phyloP scores from a whole-genome alignment of 2,888 invertebrate genomes.

The Tipula lateralis region DNA sequence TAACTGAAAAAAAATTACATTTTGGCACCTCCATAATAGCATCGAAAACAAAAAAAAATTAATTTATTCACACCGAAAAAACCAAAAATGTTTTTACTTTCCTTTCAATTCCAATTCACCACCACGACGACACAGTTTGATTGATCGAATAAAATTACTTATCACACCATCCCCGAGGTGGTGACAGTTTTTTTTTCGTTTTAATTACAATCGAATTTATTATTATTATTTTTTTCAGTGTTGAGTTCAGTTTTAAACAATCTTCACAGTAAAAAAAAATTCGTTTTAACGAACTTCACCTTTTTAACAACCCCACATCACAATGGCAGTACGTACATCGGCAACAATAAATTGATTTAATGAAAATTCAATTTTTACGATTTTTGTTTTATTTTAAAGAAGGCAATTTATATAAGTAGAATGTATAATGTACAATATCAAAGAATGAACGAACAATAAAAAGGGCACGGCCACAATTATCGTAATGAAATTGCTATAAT shows the following conservation, averaged over 20 bases:
- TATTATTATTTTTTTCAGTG: neutral
- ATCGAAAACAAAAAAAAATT: neutral
- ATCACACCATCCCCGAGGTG: neutral
- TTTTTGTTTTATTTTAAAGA: neutral
- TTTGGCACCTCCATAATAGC: neutral
- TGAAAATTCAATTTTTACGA: neutral
- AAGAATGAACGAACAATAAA: neutral
- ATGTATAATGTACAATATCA: neutral
- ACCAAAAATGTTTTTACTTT: neutral
- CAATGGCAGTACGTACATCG: neutral
- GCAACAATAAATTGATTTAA: neutral
- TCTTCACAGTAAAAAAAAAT: neutral
- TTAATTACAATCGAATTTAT: constrained; percentile 3
- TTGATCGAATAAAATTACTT: constrained; percentile 9
- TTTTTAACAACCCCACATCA: neutral
- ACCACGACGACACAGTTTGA: neutral
- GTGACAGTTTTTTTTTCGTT: neutral
- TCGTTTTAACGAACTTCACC: neutral
- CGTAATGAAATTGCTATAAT: neutral
- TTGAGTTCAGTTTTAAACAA: neutral
- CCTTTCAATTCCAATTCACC: neutral
- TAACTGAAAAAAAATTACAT: neutral
- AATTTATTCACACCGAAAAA: constrained; percentile 14
- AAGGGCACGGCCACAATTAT: neutral
- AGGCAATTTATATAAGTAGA: neutral